A percentile compares a stretch with the other conserved stretches of the same genome.
phyloP scores from a whole-genome alignment of 2,888 invertebrate species.

The Agrochola litura region DNA sequence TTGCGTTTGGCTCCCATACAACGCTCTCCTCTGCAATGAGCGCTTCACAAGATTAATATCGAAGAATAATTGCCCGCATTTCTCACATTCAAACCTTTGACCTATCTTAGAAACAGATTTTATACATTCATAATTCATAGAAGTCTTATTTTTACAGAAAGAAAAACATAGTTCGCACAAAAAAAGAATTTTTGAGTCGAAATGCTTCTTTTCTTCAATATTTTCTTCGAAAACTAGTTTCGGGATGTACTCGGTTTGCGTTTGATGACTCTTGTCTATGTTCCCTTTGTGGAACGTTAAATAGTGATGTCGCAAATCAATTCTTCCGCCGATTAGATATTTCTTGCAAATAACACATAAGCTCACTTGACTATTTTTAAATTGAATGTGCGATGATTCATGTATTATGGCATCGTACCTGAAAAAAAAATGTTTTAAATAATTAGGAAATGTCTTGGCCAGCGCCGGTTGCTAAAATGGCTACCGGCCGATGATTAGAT shows the following conservation, averaged over 20 bases:
- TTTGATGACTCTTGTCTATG: not conserved
- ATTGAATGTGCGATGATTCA: constrained; percentile 68
- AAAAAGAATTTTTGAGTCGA: constrained; percentile 24
- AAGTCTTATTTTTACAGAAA: constrained; percentile 65
- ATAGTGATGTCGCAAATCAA: constrained; percentile 49
- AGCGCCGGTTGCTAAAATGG: no score
- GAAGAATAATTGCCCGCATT: constrained; percentile 69
- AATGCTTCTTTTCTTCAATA: not conserved
- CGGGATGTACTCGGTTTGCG: not conserved
- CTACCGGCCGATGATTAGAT: no score
- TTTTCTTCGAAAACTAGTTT: constrained; percentile 7
- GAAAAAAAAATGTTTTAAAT: constrained; percentile 53
- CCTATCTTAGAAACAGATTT: constrained; percentile 62
- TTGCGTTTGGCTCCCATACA: not conserved
- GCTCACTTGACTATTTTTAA: constrained; percentile 52
- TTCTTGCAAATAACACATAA: constrained; percentile 71
- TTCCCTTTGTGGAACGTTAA: constrained; percentile 10
- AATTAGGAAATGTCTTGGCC: no score
- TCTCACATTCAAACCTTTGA: constrained; percentile 57
- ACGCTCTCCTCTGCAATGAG: not conserved
- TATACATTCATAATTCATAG: constrained; percentile 60
- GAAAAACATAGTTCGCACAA: constrained; percentile 72
- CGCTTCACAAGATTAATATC: constrained; percentile 68
- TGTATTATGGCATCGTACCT: constrained; percentile 73
- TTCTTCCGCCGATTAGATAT: constrained; percentile 63